Evolutionary conservation across 2,888 invertebrate species (phyloP).

Genomic region (Scrobipalpa costella): DNA sequence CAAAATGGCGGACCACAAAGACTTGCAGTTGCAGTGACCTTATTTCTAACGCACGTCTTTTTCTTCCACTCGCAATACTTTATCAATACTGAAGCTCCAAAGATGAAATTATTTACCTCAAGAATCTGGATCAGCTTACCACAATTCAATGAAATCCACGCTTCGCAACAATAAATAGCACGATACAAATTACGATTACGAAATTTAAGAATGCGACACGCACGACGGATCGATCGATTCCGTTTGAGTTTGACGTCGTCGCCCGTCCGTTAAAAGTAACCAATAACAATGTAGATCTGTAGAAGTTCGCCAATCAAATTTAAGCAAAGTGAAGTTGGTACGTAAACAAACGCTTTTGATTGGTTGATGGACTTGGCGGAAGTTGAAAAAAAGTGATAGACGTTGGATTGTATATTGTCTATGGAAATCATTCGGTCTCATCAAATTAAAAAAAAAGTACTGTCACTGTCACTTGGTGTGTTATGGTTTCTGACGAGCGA

Average conservation of each 20-base stretch:
- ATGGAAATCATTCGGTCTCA: not conserved
- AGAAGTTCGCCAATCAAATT: not conserved
- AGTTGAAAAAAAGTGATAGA: not conserved
- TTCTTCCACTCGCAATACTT: not conserved
- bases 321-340: not conserved
- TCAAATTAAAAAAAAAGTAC: too few relatives aligned
- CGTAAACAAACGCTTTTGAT: not conserved
- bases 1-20: conserved; percentile 53
- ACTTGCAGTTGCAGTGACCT: conserved; percentile 29
- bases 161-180: not conserved
- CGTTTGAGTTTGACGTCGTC: too few relatives aligned
- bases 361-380: not conserved
- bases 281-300: too few relatives aligned
- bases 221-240: too few relatives aligned
- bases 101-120: not conserved
- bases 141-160: not conserved
- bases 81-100: not conserved
- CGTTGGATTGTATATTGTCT: not conserved
- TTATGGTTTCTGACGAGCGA: not conserved
- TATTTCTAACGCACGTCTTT: not conserved
- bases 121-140: conserved; percentile 1
- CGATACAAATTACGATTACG: not conserved
- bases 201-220: too few relatives aligned
- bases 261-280: too few relatives aligned
- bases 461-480: not conserved